These are phyloP conservation scores for Holotrichia oblita DNA, from an alignment of 1,140 invertebrate species.

Conservation along the genomic window DNA sequence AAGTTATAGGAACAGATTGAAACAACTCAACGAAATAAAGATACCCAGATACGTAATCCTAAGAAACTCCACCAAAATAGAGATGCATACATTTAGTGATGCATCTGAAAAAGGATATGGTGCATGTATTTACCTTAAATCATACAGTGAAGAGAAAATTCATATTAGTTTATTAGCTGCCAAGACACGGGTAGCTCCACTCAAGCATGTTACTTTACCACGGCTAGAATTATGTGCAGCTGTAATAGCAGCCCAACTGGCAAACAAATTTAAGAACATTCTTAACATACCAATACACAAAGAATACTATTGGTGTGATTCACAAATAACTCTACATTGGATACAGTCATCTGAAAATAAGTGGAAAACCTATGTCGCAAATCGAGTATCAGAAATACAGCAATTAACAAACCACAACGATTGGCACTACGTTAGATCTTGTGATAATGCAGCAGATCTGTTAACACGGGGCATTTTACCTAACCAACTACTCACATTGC, in stretches of 20 bases:
- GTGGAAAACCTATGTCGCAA: conserved; percentile 21
- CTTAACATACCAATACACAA: neutral
- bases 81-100: conserved; percentile 55
- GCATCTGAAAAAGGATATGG: conserved; percentile 50
- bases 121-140: neutral
- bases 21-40: conserved; percentile 40
- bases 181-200: conserved; percentile 59
- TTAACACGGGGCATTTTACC: neutral
- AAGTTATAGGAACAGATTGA: conserved; percentile 43
- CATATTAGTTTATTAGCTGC: conserved; percentile 47
- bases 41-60: conserved; percentile 42
- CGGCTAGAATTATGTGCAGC: conserved; percentile 25
- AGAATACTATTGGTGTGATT: conserved; percentile 19
- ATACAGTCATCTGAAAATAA: neutral
- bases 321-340: conserved; percentile 10
- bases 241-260: neutral
- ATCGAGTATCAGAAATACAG: conserved; percentile 11
- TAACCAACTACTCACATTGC: neutral
- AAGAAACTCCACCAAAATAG: neutral
- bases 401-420: neutral
- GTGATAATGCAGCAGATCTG: conserved; percentile 24
- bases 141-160: conserved; percentile 2
- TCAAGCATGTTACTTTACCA: conserved; percentile 52
- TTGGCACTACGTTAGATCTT: conserved; percentile 16
- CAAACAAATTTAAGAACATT: neutral